phyloP scores from a whole-genome alignment of 2,888 invertebrate genomes.

The Antitype chi region DNA sequence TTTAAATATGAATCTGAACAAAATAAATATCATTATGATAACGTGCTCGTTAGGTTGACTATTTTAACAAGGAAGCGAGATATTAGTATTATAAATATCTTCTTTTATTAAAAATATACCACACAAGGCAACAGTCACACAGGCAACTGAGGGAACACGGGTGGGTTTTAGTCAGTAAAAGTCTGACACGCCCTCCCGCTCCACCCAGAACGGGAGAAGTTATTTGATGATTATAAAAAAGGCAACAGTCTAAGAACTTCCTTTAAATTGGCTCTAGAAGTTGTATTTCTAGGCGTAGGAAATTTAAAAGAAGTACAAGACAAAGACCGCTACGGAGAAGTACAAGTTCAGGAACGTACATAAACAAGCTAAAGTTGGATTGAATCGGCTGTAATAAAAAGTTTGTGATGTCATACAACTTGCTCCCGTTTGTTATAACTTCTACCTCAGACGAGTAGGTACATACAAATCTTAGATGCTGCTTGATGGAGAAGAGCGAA shows the following conservation, averaged over 20 bases:
- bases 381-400: slow-evolving; percentile 57
- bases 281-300: too few species aligned
- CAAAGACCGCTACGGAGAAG: neutral
- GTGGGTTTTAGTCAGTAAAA: too few species aligned
- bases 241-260: neutral
- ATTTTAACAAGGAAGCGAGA: neutral
- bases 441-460: slow-evolving; percentile 16
- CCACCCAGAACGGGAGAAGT: too few species aligned
- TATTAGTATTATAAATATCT: neutral
- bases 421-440: slow-evolving; percentile 49
- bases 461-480: slow-evolving; percentile 7
- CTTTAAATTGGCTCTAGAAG: slow-evolving; percentile 23
- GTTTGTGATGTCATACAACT: slow-evolving; percentile 57
- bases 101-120: neutral
- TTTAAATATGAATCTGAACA: neutral
- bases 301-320: too few species aligned
- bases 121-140: neutral
- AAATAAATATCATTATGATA: neutral
- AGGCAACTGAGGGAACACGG: too few species aligned
- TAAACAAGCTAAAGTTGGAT: slow-evolving; percentile 50
- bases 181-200: too few species aligned
- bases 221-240: too few species aligned
- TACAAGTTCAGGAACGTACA: slow-evolving; percentile 34
- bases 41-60: neutral
- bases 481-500: neutral